Percentiles rank a stretch among this genome's conserved stretches.
phyloP scores from a whole-genome alignment of 2,797 vertebrate genomes.

The Acipenser transmontanus region DNA sequence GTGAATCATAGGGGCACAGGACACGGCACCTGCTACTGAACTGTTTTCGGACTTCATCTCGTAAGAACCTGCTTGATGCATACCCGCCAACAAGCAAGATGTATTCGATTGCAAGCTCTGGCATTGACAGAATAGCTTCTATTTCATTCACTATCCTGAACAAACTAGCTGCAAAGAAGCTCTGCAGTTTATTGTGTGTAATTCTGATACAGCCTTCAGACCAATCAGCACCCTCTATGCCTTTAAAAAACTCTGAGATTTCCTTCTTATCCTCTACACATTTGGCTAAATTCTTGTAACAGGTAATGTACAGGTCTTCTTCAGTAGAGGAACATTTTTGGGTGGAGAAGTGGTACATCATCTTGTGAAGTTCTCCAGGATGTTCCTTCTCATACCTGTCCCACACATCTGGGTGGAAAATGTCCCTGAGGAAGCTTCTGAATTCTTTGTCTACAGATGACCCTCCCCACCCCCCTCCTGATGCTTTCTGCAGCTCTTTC shows the following conservation, averaged over 20 bases:
- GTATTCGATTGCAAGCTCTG: constrained; percentile 16
- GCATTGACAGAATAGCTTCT: constrained; percentile 20
- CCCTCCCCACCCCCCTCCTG: constrained; percentile 34
- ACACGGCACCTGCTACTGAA: constrained; percentile 14
- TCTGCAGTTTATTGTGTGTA: constrained; percentile 28
- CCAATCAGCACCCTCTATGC: constrained; percentile 15
- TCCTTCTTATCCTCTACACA: constrained; percentile 5
- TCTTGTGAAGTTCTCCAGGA: constrained; percentile 17
- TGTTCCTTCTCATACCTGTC: constrained; percentile 21
- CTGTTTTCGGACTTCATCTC: constrained; percentile 16
- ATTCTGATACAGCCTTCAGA: constrained; percentile 25
- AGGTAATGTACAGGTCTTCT: constrained; percentile 12
- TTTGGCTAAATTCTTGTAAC: constrained; percentile 28
- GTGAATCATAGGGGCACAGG: constrained; percentile 12
- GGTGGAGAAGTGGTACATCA: constrained; percentile 27
- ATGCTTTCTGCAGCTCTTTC: constrained; percentile 30
- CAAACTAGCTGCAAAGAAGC: constrained; percentile 24
- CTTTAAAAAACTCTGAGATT: constrained; percentile 16
- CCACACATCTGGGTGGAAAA: constrained; percentile 17
- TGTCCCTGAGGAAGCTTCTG: constrained; percentile 12
- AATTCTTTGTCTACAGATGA: constrained; percentile 33
- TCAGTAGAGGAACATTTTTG: constrained; percentile 25
- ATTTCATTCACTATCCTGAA: background rate
- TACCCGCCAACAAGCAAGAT: constrained; percentile 42
- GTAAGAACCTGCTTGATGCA: constrained; percentile 24